Percentiles rank a stretch among this genome's conserved stretches.
These are phyloP conservation scores for Calycopis cecrops DNA, from an alignment of 1,140 invertebrate genomes.

Conservation along the genomic window DNA sequence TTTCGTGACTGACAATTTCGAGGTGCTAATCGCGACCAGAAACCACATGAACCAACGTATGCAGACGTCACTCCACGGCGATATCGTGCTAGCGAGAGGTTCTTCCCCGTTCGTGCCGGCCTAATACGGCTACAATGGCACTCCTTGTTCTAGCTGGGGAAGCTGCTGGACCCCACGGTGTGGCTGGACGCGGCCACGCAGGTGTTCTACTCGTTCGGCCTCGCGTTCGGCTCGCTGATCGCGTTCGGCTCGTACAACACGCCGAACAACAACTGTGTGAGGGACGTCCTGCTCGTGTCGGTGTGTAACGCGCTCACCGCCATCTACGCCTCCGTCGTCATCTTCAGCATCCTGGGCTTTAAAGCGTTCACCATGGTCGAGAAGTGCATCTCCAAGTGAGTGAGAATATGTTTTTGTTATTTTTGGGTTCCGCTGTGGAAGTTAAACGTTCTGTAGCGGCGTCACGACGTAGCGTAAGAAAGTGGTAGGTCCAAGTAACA, in stretches of 20 bases:
- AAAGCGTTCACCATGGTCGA: constrained; percentile 89
- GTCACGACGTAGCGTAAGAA: too few relatives aligned
- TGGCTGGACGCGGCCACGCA: constrained; percentile 97
- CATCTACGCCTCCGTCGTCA: constrained; percentile 94
- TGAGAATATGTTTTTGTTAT: constrained; percentile 23
- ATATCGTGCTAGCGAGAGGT: too few relatives aligned
- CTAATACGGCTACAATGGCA: too few relatives aligned
- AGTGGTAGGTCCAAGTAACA: too few relatives aligned
- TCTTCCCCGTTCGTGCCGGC: too few relatives aligned
- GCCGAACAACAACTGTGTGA: constrained; percentile 91
- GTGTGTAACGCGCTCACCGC: constrained; percentile 94
- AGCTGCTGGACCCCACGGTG: constrained; percentile 86
- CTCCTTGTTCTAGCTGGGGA: constrained; percentile 79
- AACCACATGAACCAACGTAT: too few relatives aligned
- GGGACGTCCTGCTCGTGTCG: constrained; percentile 92
- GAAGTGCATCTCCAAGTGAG: constrained; percentile 85
- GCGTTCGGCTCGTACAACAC: constrained; percentile 94
- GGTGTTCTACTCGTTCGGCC: constrained; percentile 96
- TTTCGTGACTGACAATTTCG: too few relatives aligned
- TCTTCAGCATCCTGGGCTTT: constrained; percentile 92
- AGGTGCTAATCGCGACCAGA: too few relatives aligned
- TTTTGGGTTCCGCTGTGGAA: too few relatives aligned
- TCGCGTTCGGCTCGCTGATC: constrained; percentile 94
- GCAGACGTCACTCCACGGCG: too few relatives aligned
- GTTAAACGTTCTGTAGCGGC: too few relatives aligned